Base-by-base conservation (phyloP, 2,797 vertebrate genomes). In the Hydrocynus forskahlii region DNA sequence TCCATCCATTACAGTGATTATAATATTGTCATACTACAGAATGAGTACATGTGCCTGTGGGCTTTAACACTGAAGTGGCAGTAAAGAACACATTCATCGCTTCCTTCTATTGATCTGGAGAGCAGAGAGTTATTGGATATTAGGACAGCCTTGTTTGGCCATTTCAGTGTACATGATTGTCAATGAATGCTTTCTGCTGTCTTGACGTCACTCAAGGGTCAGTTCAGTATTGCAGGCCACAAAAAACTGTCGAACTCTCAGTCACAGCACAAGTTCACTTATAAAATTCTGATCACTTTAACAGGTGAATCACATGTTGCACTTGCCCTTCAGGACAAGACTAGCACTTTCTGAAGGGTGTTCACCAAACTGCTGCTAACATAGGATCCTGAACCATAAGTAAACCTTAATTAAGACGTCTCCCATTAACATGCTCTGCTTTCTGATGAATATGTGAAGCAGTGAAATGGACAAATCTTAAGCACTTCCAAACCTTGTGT, bases 171-270 rank as follows among this genome's bases (percentile, higher is more conserved):
- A 81, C 45, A 59, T 63, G 74, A 75, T 12, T 12, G 35, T 29
- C 40, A 80, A 10, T 66, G 67, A 74, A 8, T 45, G 38, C 59
- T 21, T 40, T 5, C 6, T n/a, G 45, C 52, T 60, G n/a, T 12
- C 62, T 29, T 50, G 48, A 66, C 38, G 64, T 81, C 75, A 75
- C 52, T 63, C 75, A 74, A 68, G 40, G 67, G 62, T 77, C 29
- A n/a, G 35, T 17, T 45, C 52, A 55, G 64, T 54, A 1, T 68
- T 57, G 23, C 35, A 54, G 70, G 57, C 57, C 14, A 1, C 2
- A 17, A 43, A 45, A 72, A 10, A n/a, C 7, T 54, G 13, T 21
- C 25, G 29, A 40, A 59, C 35, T 45, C 7, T 8, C 35, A 16
- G 0, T n/a, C 29, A 75, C 23, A 21, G 50, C 40, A 43, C 29